Evolutionary conservation across 2,797 vertebrate genomes (phyloP).

Genomic region (Cyprinella venusta): DNA sequence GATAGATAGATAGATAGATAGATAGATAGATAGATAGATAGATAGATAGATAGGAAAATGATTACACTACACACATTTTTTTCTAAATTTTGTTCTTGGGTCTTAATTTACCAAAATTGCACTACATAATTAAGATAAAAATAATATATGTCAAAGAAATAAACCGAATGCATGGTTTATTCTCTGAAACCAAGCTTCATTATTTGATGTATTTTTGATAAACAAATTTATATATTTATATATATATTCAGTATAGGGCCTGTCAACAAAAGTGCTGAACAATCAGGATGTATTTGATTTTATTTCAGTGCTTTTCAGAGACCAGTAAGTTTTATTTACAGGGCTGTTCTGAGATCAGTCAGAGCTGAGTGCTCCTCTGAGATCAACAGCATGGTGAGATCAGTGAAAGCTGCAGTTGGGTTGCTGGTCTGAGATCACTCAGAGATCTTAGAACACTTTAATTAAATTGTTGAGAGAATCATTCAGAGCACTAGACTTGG

Average conservation of each 20-base stretch:
- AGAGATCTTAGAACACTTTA: conserved; percentile 16
- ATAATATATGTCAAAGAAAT: background rate
- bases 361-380: conserved; percentile 10
- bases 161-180: background rate
- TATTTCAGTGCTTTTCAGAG: background rate
- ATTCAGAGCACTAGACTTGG: conserved; percentile 16
- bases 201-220: background rate
- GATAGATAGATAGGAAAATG: background rate
- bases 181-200: background rate
- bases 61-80: background rate
- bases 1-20: background rate
- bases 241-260: background rate
- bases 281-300: background rate
- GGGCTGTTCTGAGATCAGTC: conserved; percentile 29
- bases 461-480: conserved; percentile 25
- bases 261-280: background rate
- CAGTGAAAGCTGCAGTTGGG: background rate
- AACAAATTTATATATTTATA: background rate
- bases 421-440: conserved; percentile 20
- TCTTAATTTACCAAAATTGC: background rate
- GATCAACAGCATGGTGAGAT: conserved; percentile 16
- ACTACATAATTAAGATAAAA: background rate
- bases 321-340: conserved; percentile 13
- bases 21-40: background rate
- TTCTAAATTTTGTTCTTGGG: background rate